Conservation (phyloP, 2,888 invertebrate genomes). For the Coenonympha glycerion region DNA sequence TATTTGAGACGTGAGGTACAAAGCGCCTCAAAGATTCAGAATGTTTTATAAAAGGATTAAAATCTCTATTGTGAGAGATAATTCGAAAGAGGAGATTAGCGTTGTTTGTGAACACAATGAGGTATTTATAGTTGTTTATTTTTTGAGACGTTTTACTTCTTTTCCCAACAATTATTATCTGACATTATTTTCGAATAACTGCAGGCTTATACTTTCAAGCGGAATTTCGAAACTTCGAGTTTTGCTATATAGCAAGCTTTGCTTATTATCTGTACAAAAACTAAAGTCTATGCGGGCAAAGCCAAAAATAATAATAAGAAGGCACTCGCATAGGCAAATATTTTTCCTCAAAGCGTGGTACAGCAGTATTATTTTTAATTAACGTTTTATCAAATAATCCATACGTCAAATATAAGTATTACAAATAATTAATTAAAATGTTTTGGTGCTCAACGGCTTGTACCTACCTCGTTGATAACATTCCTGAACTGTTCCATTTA, state of each 20-base stretch:
- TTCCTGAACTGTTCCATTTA: background rate
- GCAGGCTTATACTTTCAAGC: too few species aligned
- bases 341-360: background rate
- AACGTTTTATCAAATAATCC: background rate
- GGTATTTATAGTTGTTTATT: background rate
- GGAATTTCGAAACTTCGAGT: too few species aligned
- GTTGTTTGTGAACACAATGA: slow-evolving; percentile 2
- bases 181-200: too few species aligned
- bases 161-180: background rate
- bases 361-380: background rate
- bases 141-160: slow-evolving; percentile 8
- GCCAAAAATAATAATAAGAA: too few species aligned
- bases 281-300: too few species aligned
- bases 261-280: too few species aligned
- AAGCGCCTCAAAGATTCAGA: slow-evolving; percentile 2
- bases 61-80: slow-evolving; percentile 11
- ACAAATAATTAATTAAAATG: background rate
- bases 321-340: background rate
- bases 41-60: slow-evolving; percentile 7
- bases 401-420: background rate
- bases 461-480: background rate
- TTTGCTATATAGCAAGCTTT: too few species aligned
- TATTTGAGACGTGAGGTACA: background rate
- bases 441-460: background rate
- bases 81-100: slow-evolving; percentile 4